Conservation (phyloP, 1,140 invertebrate species). For the Penaeus chinensis region DNA sequence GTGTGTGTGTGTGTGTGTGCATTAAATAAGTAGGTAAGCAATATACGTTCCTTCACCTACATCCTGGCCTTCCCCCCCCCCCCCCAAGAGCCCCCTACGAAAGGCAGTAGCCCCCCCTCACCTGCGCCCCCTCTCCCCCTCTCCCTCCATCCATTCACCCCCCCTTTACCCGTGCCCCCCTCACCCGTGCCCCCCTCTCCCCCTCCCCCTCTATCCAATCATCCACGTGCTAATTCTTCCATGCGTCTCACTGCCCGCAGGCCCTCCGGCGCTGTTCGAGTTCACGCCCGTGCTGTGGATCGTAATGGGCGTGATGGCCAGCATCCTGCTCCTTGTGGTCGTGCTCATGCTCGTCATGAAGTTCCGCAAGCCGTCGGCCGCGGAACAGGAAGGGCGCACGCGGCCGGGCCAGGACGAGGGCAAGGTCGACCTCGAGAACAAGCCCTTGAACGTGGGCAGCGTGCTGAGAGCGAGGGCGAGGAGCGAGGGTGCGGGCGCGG, state of each 20-base stretch:
- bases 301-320: conserved; percentile 77
- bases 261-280: conserved; percentile 8
- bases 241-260: neutral
- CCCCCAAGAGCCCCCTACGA: neutral
- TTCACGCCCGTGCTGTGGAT: conserved; percentile 79
- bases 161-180: neutral
- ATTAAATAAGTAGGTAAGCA: no score
- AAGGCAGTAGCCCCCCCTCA: neutral
- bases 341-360: conserved; percentile 77
- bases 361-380: conserved; percentile 72
- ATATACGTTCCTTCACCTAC: neutral
- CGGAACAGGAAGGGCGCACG: conserved; percentile 70
- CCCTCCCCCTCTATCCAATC: no score
- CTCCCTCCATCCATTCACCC: neutral
- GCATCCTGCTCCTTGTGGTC: conserved; percentile 78
- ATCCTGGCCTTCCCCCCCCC: neutral
- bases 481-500: conserved; percentile 64
- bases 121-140: neutral
- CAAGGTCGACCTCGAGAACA: conserved; percentile 72
- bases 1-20: no score
- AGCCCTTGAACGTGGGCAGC: conserved; percentile 69
- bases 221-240: neutral
- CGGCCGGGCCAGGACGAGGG: conserved; percentile 70
- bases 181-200: no score
- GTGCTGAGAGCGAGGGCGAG: conserved; percentile 41